Conservation (phyloP, 2,888 invertebrate genomes). For the Lithophane leautieri region DNA sequence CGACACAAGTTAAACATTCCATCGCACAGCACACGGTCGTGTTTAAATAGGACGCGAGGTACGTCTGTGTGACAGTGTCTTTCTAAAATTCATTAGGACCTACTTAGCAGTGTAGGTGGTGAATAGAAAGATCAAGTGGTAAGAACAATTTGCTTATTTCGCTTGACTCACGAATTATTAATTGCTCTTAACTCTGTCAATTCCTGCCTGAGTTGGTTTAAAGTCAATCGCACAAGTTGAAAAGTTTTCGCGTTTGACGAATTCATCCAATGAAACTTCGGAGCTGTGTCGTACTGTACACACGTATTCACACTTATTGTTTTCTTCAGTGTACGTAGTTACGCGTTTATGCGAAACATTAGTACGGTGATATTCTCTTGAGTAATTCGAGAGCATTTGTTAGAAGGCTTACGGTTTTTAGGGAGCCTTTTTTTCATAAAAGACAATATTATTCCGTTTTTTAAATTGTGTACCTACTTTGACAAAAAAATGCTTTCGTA, state of each 20-base stretch:
- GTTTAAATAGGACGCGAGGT: no score
- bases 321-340: conserved; percentile 32
- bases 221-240: conserved; percentile 19
- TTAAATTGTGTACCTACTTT: conserved; percentile 30
- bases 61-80: background rate
- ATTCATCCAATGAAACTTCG: conserved; percentile 33
- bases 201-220: conserved; percentile 6
- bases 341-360: conserved; percentile 45
- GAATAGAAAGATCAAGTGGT: background rate
- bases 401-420: conserved; percentile 21
- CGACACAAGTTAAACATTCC: conserved; percentile 25
- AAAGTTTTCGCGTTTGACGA: conserved; percentile 26
- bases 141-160: background rate
- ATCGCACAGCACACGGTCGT: background rate
- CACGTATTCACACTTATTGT: conserved; percentile 55
- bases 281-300: conserved; percentile 26
- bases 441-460: conserved; percentile 20
- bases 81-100: background rate
- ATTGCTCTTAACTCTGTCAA: conserved; percentile 8
- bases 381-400: conserved; percentile 45
- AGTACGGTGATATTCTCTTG: conserved; percentile 46
- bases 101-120: background rate
- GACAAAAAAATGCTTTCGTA: conserved; percentile 22
- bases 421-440: conserved; percentile 16
- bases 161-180: background rate